Evolutionary conservation across 2,797 vertebrate genomes (phyloP).

Genomic region (Sebastes jordani): DNA sequence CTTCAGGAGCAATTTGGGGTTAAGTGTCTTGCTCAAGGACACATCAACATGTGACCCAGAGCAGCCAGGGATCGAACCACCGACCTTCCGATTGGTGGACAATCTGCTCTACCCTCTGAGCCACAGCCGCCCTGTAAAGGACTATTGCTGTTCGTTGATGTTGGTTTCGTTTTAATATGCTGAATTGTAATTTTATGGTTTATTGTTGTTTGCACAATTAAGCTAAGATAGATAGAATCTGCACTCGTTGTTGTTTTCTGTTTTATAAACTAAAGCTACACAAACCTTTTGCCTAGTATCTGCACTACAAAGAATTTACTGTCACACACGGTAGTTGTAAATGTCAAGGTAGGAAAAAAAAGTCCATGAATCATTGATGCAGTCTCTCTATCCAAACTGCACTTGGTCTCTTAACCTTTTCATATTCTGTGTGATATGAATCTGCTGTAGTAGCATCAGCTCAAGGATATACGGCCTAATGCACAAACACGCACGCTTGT

Average conservation of each 20-base stretch:
- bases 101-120: too few relatives aligned
- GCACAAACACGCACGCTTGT: conserved; percentile 39
- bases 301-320: conserved; percentile 27
- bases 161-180: too few relatives aligned
- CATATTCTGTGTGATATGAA: conserved; percentile 65
- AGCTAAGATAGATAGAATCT: too few relatives aligned
- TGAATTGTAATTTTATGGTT: too few relatives aligned
- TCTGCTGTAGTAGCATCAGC: conserved; percentile 55
- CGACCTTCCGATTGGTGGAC: too few relatives aligned
- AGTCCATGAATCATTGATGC: conserved; percentile 57
- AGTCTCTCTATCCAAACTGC: conserved; percentile 28
- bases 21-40: too few relatives aligned
- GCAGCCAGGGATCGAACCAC: too few relatives aligned
- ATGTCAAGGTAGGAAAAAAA: conserved; percentile 50
- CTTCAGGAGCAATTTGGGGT: too few relatives aligned
- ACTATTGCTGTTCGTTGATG: too few relatives aligned
- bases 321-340: conserved; percentile 41
- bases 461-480: conserved; percentile 44
- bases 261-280: conserved; percentile 9
- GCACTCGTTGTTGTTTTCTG: background rate
- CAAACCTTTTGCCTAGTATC: conserved; percentile 15
- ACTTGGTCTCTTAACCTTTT: conserved; percentile 59
- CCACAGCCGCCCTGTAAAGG: too few relatives aligned
- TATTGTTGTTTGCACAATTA: too few relatives aligned
- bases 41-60: too few relatives aligned